These are phyloP conservation scores for Numenius arquata DNA, from an alignment of 2,113 vertebrate species.

Conservation along the genomic window DNA sequence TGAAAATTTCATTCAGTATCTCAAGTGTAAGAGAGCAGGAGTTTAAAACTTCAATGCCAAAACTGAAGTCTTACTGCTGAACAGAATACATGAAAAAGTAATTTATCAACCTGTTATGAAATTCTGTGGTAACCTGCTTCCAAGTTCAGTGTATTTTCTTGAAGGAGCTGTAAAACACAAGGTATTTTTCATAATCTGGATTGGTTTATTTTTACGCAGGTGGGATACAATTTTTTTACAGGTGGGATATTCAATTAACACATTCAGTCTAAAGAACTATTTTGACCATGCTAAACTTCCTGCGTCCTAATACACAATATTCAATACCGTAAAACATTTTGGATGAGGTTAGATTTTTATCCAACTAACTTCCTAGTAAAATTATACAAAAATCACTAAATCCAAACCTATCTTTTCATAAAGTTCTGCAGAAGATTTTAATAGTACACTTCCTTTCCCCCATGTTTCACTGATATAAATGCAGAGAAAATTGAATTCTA, in stretches of 20 bases:
- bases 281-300: neutral
- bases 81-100: conserved; percentile 60
- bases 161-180: conserved; percentile 67
- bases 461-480: neutral
- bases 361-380: neutral
- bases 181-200: conserved; percentile 58
- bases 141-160: conserved; percentile 60
- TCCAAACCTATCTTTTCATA: neutral
- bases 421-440: neutral
- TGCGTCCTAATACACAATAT: neutral
- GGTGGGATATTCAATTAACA: neutral
- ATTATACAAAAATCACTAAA: neutral
- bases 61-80: neutral
- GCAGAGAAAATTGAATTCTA: neutral
- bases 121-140: conserved; percentile 63
- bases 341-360: neutral
- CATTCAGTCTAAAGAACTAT: neutral
- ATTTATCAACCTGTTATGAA: conserved; percentile 66
- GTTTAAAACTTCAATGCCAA: neutral
- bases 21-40: neutral
- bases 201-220: neutral
- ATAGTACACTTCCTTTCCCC: neutral
- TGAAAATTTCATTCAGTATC: neutral
- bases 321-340: neutral
- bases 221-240: too few species aligned